A percentile compares a stretch with the other conserved stretches of the same genome.
Evolutionary conservation across 2,888 invertebrate species (phyloP).

Genomic region (Dendrolimus houi): DNA sequence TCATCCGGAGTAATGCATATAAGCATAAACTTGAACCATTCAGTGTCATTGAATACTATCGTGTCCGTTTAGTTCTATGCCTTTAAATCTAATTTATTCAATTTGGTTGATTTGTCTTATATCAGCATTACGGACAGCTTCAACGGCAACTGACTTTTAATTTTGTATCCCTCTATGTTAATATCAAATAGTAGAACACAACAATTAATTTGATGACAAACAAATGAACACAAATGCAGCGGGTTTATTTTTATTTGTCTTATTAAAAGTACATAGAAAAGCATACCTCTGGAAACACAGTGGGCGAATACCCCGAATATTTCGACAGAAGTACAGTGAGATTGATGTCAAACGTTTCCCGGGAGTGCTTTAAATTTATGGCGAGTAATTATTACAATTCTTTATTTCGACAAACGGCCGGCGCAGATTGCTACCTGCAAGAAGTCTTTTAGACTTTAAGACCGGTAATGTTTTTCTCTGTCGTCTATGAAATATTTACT

Average conservation of each 20-base stretch:
- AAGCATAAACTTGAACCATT: too few species aligned
- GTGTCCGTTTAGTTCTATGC: too few species aligned
- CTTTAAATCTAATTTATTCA: too few species aligned
- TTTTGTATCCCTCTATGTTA: too few species aligned
- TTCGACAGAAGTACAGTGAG: constrained; percentile 15
- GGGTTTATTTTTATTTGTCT: background rate
- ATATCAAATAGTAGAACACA: too few species aligned
- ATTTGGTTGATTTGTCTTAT: too few species aligned
- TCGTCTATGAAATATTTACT: background rate
- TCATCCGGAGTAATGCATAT: too few species aligned
- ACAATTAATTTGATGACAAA: background rate
- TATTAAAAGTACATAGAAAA: background rate
- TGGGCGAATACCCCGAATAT: constrained; percentile 1
- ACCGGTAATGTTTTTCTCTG: constrained; percentile 2
- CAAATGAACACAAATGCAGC: background rate
- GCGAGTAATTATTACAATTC: constrained; percentile 34
- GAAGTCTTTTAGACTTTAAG: constrained; percentile 33
- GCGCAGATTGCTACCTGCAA: constrained; percentile 15
- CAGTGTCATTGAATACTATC: too few species aligned
- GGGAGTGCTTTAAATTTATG: constrained; percentile 30
- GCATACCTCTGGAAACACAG: background rate
- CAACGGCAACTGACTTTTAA: too few species aligned
- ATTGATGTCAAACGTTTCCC: constrained; percentile 31
- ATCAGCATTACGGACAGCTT: too few species aligned
- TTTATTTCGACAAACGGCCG: constrained; percentile 25